These are phyloP conservation scores for Tragelaphus buxtoni DNA, from an alignment of 2,113 vertebrate species.

Conservation along the genomic window DNA sequence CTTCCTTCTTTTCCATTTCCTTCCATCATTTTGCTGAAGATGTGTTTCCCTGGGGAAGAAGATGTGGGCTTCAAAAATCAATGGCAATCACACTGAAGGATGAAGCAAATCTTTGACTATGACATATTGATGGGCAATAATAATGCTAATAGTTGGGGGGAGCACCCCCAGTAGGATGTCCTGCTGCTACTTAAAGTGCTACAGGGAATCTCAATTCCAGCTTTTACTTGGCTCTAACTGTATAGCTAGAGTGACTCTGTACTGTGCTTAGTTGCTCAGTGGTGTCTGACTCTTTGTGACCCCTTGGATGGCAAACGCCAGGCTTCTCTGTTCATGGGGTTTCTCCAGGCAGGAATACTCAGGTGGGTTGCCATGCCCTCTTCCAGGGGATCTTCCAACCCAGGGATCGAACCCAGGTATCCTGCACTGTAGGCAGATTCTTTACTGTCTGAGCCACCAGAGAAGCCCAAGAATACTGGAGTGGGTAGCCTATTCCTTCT, in stretches of 20 bases:
- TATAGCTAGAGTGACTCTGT: fast-evolving
- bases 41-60: slow-evolving; percentile 67
- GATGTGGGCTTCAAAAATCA: slow-evolving; percentile 69
- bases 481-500: not conserved
- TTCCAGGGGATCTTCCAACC: not conserved
- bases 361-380: not conserved
- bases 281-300: not conserved
- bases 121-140: slow-evolving; percentile 71
- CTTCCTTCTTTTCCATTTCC: slow-evolving; percentile 66
- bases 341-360: not conserved
- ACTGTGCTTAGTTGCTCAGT: not conserved
- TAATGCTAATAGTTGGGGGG: slow-evolving; percentile 61
- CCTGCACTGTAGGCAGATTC: not conserved
- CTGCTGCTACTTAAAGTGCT: not conserved
- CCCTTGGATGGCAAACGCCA: not conserved
- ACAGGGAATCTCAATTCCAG: not conserved
- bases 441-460: not conserved
- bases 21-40: slow-evolving; percentile 65
- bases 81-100: slow-evolving; percentile 69
- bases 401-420: not conserved
- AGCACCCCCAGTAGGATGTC: not conserved
- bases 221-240: not conserved
- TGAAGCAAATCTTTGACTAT: slow-evolving; percentile 65
- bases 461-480: not conserved
- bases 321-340: not conserved